A percentile compares a stretch with the other conserved stretches of the same genome.
phyloP scores from a whole-genome alignment of 1,140 invertebrate genomes.

The Drosophila sp. region DNA sequence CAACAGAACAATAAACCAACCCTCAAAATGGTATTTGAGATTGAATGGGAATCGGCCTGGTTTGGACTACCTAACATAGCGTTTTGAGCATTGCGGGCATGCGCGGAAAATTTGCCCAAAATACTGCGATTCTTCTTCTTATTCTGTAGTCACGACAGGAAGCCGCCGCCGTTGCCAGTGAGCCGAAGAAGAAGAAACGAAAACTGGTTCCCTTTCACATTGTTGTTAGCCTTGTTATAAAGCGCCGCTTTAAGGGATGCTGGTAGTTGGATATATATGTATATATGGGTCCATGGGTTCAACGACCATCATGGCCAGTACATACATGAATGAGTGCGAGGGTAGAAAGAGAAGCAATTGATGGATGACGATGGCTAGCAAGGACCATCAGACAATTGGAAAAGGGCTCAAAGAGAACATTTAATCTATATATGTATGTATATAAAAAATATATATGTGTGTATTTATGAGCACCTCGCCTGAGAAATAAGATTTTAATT shows the following conservation, averaged over 20 bases:
- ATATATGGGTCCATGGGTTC: constrained; percentile 30
- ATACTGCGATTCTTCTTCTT: constrained; percentile 2
- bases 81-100: constrained; percentile 17
- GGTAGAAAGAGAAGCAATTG: background rate
- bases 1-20: constrained; percentile 36
- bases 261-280: constrained; percentile 15
- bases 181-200: background rate
- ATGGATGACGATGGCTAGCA: background rate
- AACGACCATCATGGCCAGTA: constrained; percentile 52
- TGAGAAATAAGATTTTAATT: constrained; percentile 8
- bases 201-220: constrained; percentile 53
- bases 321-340: background rate
- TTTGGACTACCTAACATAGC: constrained; percentile 38
- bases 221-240: constrained; percentile 46
- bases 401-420: constrained; percentile 5
- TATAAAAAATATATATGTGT: background rate
- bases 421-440: constrained; percentile 6
- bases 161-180: background rate
- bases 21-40: constrained; percentile 7
- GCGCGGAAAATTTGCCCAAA: constrained; percentile 52
- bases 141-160: constrained; percentile 4
- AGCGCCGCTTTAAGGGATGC: constrained; percentile 56
- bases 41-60: constrained; percentile 16
- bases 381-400: constrained; percentile 9
- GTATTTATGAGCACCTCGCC: background rate